Percentiles rank a stretch among this genome's conserved stretches.
phyloP scores from a whole-genome alignment of 2,888 invertebrate genomes.

The Phyto melanocephala region DNA sequence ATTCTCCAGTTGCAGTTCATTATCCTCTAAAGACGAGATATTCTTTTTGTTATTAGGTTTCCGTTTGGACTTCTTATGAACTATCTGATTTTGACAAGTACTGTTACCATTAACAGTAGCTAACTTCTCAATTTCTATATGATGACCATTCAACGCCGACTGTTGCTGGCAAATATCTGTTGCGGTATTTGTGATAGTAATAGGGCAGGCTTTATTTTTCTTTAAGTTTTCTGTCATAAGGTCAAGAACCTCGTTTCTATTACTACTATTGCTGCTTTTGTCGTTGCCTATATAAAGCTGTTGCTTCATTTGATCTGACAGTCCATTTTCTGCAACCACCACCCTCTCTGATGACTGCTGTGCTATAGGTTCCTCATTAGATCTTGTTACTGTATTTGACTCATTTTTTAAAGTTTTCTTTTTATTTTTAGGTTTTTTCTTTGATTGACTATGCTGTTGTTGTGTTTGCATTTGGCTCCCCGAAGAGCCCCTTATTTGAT shows the following conservation, averaged over 20 bases:
- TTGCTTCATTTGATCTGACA: constrained; percentile 64
- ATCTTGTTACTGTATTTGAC: constrained; percentile 14
- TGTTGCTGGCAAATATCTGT: constrained; percentile 1
- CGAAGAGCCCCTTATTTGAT: constrained; percentile 44
- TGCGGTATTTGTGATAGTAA: not conserved
- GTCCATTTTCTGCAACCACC: constrained; percentile 40
- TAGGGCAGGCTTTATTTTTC: constrained; percentile 51
- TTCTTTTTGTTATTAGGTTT: constrained; percentile 62
- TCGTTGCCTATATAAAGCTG: constrained; percentile 55
- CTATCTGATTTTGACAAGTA: not conserved
- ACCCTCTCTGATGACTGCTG: constrained; percentile 5
- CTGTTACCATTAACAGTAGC: constrained; percentile 12
- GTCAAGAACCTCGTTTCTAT: constrained; percentile 53
- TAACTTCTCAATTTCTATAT: not conserved
- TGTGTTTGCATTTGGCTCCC: constrained; percentile 55
- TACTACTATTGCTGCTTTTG: constrained; percentile 30
- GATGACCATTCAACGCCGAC: constrained; percentile 60
- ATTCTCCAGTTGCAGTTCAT: constrained; percentile 37
- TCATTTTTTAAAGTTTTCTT: constrained; percentile 62
- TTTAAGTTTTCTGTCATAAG: constrained; percentile 53
- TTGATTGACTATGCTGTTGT: constrained; percentile 56
- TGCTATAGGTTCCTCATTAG: constrained; percentile 19
- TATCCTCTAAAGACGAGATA: not conserved
- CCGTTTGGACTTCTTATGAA: constrained; percentile 60
- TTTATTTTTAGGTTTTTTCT: constrained; percentile 67